Evolutionary conservation across 2,888 invertebrate species (phyloP).

Genomic region (Diachrysia chrysitis): DNA sequence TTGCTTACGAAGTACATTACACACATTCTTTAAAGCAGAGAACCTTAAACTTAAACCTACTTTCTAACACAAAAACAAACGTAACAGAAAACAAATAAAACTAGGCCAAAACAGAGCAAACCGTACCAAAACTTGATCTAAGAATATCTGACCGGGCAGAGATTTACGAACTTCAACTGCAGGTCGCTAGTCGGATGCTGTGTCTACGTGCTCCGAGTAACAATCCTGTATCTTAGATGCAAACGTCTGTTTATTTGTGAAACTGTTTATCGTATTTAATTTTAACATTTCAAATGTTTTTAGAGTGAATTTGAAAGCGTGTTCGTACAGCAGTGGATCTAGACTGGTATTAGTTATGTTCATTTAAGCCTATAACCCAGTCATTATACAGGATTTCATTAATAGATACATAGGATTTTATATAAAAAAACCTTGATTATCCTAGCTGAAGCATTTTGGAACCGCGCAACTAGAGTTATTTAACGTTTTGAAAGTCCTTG

Average conservation of each 20-base stretch:
- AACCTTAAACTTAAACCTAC: no score
- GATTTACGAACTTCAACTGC: conserved; percentile 12
- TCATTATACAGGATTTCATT: no score
- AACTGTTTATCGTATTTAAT: neutral
- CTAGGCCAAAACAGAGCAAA: conserved; percentile 14
- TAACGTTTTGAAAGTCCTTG: no score
- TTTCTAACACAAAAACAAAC: no score
- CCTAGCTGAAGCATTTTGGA: no score
- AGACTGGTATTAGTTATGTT: no score
- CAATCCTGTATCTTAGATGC: neutral
- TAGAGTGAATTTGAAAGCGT: neutral
- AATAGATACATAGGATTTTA: no score
- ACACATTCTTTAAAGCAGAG: no score
- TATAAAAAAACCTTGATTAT: no score
- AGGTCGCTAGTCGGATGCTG: neutral
- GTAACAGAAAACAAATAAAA: neutral
- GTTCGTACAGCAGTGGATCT: neutral
- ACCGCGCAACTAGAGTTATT: no score
- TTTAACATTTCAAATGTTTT: neutral
- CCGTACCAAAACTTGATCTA: conserved; percentile 11
- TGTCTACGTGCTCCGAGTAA: neutral
- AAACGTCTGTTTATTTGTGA: neutral
- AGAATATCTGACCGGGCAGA: conserved; percentile 16
- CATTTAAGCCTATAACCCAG: no score
- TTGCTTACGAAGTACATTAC: no score